Base-by-base conservation (phyloP, 2,888 invertebrate species). In the Andricus quercusramuli region DNA sequence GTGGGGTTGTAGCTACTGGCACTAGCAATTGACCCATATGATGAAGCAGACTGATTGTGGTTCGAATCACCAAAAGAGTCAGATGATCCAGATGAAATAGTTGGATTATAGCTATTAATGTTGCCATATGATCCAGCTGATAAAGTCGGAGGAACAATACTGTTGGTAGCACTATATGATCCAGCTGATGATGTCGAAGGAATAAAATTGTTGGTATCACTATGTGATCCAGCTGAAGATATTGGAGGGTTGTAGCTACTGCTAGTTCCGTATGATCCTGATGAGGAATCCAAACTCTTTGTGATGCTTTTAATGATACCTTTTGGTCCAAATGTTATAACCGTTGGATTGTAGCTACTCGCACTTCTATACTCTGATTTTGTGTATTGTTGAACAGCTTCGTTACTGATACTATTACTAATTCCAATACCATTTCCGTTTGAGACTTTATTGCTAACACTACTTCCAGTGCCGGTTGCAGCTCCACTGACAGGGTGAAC, bases 271-370 rank as follows among this genome's bases (percentile, higher is more conserved):
- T 74, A 56, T 9, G n/a, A 13, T 56, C 22, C 74, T n/a, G 56
- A 29, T 59, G 51, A 56, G 20, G 51, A 74, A 11, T 74, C 56
- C 20, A 51, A 37, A 74, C n/a, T 32, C 13, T 74, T 74, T 1
- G n/a, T 29, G n/a, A 32, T 20, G 22, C 74, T 74, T 13, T 74
- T 74, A 15, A 74, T n/a, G 37, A 1, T 22, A 32, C 74, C 74
- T n/a, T 59, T 74, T 22, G 74, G 56, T 37, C 74, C 74, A n/a
- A 74, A n/a, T 29, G 74, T 74, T 74, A 74, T 74, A 22, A 74
- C 37, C 51, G 74, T 74, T 29, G 74, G 74, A 32, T 59, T 74
- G 5, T 74, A 74, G 3, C n/a, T 74, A 20, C 32, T 74, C 15
- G 29, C 32, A 56, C 29, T 56, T 5, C 11, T 9, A n/a, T 74